Conservation (phyloP, 2,113 vertebrate species). For the Ardeotis arabs region DNA sequence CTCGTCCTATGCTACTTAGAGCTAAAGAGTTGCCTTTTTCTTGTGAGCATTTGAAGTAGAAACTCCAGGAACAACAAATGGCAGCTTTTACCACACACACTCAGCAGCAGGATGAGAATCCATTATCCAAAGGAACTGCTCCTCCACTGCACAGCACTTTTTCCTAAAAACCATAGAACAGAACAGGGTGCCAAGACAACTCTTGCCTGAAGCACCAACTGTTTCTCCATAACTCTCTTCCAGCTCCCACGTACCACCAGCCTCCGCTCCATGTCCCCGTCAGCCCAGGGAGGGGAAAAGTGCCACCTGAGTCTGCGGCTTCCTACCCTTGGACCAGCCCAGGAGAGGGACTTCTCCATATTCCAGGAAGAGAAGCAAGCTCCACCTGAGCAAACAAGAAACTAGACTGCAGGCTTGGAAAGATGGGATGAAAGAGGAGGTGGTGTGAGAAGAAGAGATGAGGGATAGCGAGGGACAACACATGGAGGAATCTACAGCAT, state of each 20-base stretch:
- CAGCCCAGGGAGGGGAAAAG: background rate
- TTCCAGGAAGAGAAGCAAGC: background rate
- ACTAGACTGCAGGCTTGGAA: background rate
- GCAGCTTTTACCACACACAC: background rate
- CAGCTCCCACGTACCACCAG: background rate
- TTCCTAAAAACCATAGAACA: background rate
- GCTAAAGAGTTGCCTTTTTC: background rate
- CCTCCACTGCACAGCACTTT: background rate
- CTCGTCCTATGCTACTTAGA: background rate
- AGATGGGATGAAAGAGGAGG: background rate
- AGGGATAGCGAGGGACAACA: background rate
- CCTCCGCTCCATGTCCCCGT: background rate
- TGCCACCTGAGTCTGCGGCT: background rate
- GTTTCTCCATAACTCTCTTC: background rate
- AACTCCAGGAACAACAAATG: background rate
- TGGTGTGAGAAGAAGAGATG: background rate
- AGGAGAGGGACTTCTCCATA: background rate
- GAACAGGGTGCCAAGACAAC: background rate
- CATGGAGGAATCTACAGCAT: background rate
- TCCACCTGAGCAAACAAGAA: background rate
- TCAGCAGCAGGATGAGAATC: background rate
- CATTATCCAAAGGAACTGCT: background rate
- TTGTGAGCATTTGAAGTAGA: background rate
- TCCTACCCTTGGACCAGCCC: background rate
- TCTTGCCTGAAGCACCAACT: background rate